Conservation (phyloP, 2,797 vertebrate genomes). For the Macropodus opercularis region DNA sequence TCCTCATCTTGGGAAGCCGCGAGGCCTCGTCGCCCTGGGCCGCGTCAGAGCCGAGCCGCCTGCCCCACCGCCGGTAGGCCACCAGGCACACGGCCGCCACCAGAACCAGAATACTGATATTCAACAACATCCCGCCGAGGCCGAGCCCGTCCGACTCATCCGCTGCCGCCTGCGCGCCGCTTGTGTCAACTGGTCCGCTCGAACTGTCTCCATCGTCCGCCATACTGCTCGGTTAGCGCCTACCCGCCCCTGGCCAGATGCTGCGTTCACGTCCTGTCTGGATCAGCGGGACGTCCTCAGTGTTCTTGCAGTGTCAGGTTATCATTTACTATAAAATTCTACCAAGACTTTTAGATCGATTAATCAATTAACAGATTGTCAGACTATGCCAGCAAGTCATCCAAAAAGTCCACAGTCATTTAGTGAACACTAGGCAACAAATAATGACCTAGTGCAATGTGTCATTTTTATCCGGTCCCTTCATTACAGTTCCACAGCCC, state of each 20-base stretch:
- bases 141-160: conserved; percentile 78
- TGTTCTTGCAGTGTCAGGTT: too few relatives aligned
- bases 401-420: too few relatives aligned
- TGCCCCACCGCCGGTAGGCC: conserved; percentile 88
- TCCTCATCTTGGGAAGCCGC: conserved; percentile 93
- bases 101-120: conserved; percentile 79
- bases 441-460: too few relatives aligned
- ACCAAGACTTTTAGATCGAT: too few relatives aligned
- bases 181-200: conserved; percentile 82
- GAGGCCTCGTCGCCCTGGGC: conserved; percentile 85
- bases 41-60: conserved; percentile 80
- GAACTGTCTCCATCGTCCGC: conserved; percentile 86
- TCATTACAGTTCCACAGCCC: too few relatives aligned
- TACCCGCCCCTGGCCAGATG: conserved; percentile 72
- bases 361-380: too few relatives aligned
- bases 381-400: too few relatives aligned
- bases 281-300: too few relatives aligned
- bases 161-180: conserved; percentile 75
- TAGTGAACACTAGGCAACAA: too few relatives aligned
- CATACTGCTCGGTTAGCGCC: conserved; percentile 83
- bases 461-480: too few relatives aligned
- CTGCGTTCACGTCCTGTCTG: conserved; percentile 56
- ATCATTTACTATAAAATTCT: too few relatives aligned
- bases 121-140: conserved; percentile 85
- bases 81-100: conserved; percentile 83